phyloP scores from a whole-genome alignment of 2,888 invertebrate genomes.

The Ochropleura leucogaster region DNA sequence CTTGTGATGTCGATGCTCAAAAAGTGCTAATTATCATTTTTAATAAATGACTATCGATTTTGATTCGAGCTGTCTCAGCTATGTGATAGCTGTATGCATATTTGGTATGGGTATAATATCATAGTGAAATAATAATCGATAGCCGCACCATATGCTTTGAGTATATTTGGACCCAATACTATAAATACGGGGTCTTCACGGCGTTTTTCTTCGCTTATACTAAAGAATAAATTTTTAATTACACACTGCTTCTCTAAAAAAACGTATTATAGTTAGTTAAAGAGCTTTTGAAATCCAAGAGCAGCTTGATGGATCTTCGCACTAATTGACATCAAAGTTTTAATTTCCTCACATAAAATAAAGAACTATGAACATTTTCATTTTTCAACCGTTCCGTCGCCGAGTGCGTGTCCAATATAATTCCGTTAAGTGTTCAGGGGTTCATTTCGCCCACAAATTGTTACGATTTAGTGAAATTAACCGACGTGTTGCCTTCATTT shows the following conservation, averaged over 20 bases:
- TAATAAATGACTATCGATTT: too few species aligned
- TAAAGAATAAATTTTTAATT: not conserved
- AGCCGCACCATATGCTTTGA: not conserved
- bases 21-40: too few species aligned
- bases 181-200: not conserved
- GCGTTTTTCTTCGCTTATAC: not conserved
- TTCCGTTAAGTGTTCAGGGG: conserved; percentile 80
- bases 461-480: conserved; percentile 82
- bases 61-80: not conserved
- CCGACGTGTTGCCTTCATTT: conserved; percentile 77
- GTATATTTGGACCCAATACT: not conserved
- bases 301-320: conserved; percentile 19
- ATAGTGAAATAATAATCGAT: conserved; percentile 3
- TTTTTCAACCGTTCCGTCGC: conserved; percentile 60
- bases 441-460: conserved; percentile 82
- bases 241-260: not conserved
- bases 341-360: conserved; percentile 49
- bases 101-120: not conserved
- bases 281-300: not conserved
- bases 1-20: too few species aligned
- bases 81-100: not conserved
- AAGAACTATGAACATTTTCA: conserved; percentile 56
- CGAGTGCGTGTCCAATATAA: conserved; percentile 83
- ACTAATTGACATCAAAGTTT: conserved; percentile 39
- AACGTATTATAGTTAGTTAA: not conserved